Base-by-base conservation (phyloP, 2,797 vertebrate genomes). In the Myotis vivesi region DNA sequence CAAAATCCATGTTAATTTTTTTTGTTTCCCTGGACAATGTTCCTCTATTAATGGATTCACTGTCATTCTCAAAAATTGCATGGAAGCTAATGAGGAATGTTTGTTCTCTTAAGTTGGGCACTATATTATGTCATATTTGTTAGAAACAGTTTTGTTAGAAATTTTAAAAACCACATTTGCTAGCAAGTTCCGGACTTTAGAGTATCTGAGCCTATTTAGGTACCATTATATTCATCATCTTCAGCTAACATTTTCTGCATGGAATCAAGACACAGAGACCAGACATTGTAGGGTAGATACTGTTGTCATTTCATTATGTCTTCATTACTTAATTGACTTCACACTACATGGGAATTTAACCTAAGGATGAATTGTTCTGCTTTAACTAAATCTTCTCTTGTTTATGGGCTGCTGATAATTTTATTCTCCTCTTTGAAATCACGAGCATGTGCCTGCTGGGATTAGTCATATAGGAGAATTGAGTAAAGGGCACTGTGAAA, bases 371-470 rank as follows among this genome's bases (percentile, higher is more conserved):
- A 41, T 80, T 83, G 17, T 33, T 89, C 80, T 84, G 71, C 77
- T 94, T 75, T 91, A 90, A 73, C 64, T 85, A 89, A 94, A 59
- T 79, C 69, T 66, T 44, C 49, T 94, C 83, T 81, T 88, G 22
- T 53, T 92, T 88, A 53, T 81, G 76, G 84, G 53, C 89, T 95
- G 46, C 41, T 76, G 81, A 89, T 92, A 75, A 72, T 89, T 96
- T 94, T 94, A 33, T 90, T 94, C 16, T 87, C 55, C 22, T 64
- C 30, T 77, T 91, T 87, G 59, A 97, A 95, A 84, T 79, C 59
- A 72, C 36, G 75, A 89, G 15, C 76, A 38, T 94, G 23, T 68
- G 53, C 22, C 80, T 81, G 6, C 75, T 95, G 55, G 41, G 79
- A 92, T 89, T 94, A 80, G 28, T 93, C 93, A 92, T 80, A 19